These are phyloP conservation scores for Hippolais icterina DNA, from an alignment of 2,113 vertebrate species.

Conservation along the genomic window DNA sequence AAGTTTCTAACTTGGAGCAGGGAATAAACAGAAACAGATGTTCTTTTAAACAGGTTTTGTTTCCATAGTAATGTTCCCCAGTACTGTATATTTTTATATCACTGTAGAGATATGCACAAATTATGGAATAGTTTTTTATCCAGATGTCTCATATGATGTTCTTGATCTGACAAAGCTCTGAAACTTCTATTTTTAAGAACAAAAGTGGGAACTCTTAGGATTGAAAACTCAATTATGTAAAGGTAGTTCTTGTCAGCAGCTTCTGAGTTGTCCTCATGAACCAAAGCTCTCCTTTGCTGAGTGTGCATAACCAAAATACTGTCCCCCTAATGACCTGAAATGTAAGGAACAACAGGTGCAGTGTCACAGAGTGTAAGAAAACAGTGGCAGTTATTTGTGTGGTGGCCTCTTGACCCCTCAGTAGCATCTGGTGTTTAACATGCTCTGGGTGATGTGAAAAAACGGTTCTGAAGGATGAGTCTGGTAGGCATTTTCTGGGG, in stretches of 20 bases:
- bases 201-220: not conserved
- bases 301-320: not conserved
- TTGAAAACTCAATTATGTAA: not conserved
- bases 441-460: not conserved
- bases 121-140: not conserved
- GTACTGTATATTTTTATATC: slow-evolving; percentile 5
- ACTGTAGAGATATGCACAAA: not conserved
- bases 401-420: not conserved
- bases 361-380: not conserved
- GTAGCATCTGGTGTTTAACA: not conserved
- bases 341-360: not conserved
- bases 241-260: not conserved
- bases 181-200: not conserved
- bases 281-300: not conserved
- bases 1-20: not conserved
- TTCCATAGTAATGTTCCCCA: slow-evolving; percentile 39
- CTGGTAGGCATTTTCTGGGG: not conserved
- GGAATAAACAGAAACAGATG: slow-evolving; percentile 34
- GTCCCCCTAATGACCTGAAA: not conserved
- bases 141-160: slow-evolving; percentile 3
- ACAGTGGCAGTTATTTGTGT: not conserved
- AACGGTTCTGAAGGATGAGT: not conserved
- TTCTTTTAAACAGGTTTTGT: slow-evolving; percentile 16
- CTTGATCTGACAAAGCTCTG: not conserved
- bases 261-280: not conserved